phyloP scores from a whole-genome alignment of 2,113 vertebrate species.

The Chauna torquata region DNA sequence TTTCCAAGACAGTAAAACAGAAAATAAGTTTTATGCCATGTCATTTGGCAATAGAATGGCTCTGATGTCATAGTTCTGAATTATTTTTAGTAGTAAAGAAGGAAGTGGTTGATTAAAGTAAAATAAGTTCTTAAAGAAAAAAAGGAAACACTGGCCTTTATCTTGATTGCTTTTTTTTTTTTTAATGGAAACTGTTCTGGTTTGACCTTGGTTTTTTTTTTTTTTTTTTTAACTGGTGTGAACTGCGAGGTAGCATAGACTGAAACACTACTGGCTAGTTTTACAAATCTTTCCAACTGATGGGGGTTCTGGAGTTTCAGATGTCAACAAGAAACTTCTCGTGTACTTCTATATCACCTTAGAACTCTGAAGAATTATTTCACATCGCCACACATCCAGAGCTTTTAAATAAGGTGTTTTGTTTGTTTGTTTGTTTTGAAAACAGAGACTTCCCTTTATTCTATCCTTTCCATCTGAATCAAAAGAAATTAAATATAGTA shows the following conservation, averaged over 20 bases:
- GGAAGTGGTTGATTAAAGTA: not conserved
- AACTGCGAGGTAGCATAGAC: not conserved
- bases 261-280: not conserved
- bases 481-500: not conserved
- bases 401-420: not conserved
- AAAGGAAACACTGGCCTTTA: not conserved
- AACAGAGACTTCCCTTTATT: not conserved
- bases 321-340: not conserved
- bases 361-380: not conserved
- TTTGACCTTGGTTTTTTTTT: not conserved
- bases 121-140: not conserved
- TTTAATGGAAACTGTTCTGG: not conserved
- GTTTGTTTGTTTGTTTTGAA: not conserved
- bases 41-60: not conserved
- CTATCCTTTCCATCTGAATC: not conserved
- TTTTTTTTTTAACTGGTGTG: not conserved
- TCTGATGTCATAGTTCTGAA: not conserved
- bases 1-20: not conserved
- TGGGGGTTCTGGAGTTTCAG: not conserved
- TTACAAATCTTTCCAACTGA: not conserved
- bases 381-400: not conserved
- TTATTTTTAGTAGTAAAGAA: not conserved
- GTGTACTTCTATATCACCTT: not conserved
- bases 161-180: not conserved
- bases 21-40: not conserved